Conservation (phyloP, 2,797 vertebrate genomes). For the Thalassophryne amazonica region DNA sequence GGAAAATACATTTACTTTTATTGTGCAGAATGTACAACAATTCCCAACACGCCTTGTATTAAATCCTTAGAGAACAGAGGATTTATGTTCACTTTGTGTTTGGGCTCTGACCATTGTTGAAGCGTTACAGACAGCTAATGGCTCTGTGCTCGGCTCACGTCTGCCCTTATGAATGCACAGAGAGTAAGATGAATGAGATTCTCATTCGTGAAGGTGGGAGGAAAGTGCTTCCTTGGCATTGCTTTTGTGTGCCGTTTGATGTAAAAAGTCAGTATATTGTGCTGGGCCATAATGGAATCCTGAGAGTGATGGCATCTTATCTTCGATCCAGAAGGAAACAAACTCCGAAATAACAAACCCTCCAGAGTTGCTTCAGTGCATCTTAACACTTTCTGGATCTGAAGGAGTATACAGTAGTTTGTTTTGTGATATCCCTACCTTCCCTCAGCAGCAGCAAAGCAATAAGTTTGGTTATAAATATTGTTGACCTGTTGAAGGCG, state of each 20-base stretch:
- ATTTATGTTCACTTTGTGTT: conserved; percentile 15
- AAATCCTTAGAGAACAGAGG: no score
- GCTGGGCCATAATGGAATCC: conserved; percentile 62
- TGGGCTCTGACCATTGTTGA: conserved; percentile 15
- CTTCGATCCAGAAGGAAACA: conserved; percentile 38
- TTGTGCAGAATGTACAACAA: no score
- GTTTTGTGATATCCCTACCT: conserved; percentile 20
- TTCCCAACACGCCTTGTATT: no score
- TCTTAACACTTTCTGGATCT: conserved; percentile 27
- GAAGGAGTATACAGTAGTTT: conserved; percentile 26
- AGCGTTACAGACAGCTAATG: conserved; percentile 55
- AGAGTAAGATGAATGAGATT: conserved; percentile 68
- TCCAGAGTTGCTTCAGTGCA: conserved; percentile 42
- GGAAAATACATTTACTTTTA: no score
- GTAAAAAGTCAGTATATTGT: conserved; percentile 62
- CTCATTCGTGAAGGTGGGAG: conserved; percentile 66
- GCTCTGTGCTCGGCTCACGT: conserved; percentile 44
- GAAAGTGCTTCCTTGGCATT: conserved; percentile 69
- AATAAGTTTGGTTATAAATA: conserved; percentile 51
- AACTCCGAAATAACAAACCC: conserved; percentile 60
- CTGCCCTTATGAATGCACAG: conserved; percentile 53
- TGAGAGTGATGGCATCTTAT: conserved; percentile 70
- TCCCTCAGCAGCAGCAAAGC: conserved; percentile 27
- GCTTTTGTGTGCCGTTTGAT: conserved; percentile 59
- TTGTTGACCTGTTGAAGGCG: conserved; percentile 29